phyloP scores from a whole-genome alignment of 2,113 vertebrate genomes.

The Epinephelus moara region DNA sequence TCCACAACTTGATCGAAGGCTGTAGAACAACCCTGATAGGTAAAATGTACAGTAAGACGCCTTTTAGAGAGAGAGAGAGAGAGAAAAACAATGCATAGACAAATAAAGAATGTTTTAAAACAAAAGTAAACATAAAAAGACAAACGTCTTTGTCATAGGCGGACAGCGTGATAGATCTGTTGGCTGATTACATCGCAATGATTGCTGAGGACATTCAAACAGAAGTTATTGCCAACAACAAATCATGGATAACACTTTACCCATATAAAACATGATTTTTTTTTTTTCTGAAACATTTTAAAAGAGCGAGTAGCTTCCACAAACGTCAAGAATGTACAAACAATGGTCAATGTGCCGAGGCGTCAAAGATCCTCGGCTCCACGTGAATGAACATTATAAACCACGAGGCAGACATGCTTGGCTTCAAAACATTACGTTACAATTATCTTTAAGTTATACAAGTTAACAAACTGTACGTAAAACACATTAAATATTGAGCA shows the following conservation, averaged over 20 bases:
- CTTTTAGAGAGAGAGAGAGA: conserved; percentile 60
- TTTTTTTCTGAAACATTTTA: conserved; percentile 54
- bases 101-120: conserved; percentile 79
- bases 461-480: conserved; percentile 78
- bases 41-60: conserved; percentile 80
- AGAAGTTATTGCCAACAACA: conserved; percentile 79
- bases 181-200: conserved; percentile 66
- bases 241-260: conserved; percentile 59
- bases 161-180: conserved; percentile 59
- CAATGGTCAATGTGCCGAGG: conserved; percentile 69
- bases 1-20: conserved; percentile 61
- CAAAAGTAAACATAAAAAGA: conserved; percentile 79
- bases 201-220: conserved; percentile 77
- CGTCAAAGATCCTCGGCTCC: conserved; percentile 58
- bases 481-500: conserved; percentile 83
- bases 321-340: conserved; percentile 75
- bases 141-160: conserved; percentile 65
- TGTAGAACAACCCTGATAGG: conserved; percentile 66
- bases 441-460: conserved; percentile 80
- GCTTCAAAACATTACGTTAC: conserved; percentile 78
- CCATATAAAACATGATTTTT: conserved; percentile 49
- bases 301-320: conserved; percentile 70
- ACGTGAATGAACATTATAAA: conserved; percentile 73
- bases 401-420: conserved; percentile 80
- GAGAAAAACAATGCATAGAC: conserved; percentile 81